phyloP scores from a whole-genome alignment of 2,797 vertebrate genomes.

The Pitangus sulphuratus region DNA sequence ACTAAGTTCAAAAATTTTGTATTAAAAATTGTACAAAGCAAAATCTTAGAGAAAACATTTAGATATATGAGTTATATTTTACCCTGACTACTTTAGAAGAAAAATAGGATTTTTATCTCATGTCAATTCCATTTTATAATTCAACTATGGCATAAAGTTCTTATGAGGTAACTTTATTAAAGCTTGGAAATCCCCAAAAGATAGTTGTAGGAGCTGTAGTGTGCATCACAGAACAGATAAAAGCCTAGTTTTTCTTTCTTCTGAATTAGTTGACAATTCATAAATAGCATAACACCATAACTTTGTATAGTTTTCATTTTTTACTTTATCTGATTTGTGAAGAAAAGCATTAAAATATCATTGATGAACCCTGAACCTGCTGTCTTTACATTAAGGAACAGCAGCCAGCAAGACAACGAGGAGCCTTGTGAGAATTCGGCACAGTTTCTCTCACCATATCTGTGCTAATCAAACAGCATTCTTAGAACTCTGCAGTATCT shows the following conservation, averaged over 20 bases:
- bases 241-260: slow-evolving; percentile 5
- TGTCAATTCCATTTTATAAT: neutral
- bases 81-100: neutral
- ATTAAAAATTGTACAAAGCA: neutral
- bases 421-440: neutral
- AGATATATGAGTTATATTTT: neutral
- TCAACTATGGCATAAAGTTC: neutral
- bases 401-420: neutral
- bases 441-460: neutral
- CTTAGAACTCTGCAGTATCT: neutral
- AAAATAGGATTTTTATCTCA: neutral
- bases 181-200: neutral
- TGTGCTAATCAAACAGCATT: slow-evolving; percentile 35
- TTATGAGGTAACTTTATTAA: neutral
- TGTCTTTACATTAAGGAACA: neutral
- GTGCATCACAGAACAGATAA: neutral
- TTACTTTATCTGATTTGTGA: neutral
- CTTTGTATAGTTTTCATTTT: neutral
- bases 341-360: neutral
- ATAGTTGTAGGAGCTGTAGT: neutral
- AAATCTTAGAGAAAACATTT: neutral
- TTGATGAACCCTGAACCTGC: neutral
- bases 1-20: neutral
- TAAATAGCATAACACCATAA: neutral
- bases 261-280: neutral